Base-by-base conservation (phyloP, 2,888 invertebrate genomes). In the Andrena minutula region DNA sequence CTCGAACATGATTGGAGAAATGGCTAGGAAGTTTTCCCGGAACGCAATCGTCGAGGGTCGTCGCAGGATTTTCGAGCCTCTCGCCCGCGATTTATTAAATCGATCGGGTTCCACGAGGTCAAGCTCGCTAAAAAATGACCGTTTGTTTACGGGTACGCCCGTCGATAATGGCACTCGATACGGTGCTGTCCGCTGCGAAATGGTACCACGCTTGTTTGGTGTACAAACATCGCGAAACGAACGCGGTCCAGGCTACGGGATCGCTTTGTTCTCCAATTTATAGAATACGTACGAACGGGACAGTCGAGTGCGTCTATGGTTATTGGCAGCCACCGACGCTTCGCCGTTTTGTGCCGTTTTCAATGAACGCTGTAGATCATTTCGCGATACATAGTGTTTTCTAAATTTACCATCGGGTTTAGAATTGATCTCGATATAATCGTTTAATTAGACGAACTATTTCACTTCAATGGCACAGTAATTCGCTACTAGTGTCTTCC, bases 231-330 rank as follows among this genome's bases (percentile, higher is more conserved):
- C 51, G 51, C 26, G 10, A 12, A 61, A 51, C 7, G 66, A 66
- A 66, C 75, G 53, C 53, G 28, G 32, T 26, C 41, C 75, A 12
- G 23, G n/a, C 47, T 51, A 23, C 49, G 53, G 47, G 32, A 75
- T 69, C 63, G 49, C 63, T 69, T 64, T 69, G 76, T 64, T 79
- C 56, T 63, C 47, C 69, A 69, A 79, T 79, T 79, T 79, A 68
- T 75, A 64, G 32, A 68, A 75, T 68, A 35, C 68, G 41, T 41
- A 16, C 51, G 51, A 41, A 47, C 16, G 65, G 49, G 60, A 60
- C 58, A 35, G 60, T 12, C 63, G 20, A 35, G 41, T 12, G 20
- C 70, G 30, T 61, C 61, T 51, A 66, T 20, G 23, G 60, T 60
- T 66, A 77, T 61, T n/a, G 75, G 30, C 75, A 47, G 30, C 49